Conservation (phyloP, 2,113 vertebrate genomes). For the Cariama cristata region DNA sequence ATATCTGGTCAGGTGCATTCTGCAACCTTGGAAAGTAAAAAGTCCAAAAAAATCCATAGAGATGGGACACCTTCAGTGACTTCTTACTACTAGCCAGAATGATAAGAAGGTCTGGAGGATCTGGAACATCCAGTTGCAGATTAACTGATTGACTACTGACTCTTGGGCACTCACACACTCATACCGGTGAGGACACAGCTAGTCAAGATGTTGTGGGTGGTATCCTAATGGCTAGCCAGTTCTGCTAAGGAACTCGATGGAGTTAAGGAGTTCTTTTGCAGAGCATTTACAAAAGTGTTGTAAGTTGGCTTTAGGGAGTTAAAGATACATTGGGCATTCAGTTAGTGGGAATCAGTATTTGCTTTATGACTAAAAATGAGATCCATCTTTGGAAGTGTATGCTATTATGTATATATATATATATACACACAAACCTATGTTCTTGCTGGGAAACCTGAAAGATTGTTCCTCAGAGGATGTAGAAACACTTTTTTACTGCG, state of each 20-base stretch:
- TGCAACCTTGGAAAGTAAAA: neutral
- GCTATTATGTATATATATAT: rapidly evolving
- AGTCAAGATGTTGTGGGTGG: neutral
- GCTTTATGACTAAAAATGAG: neutral
- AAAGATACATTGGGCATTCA: neutral
- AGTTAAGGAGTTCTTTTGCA: neutral
- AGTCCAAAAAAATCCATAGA: neutral
- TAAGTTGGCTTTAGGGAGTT: neutral
- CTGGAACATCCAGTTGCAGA: neutral
- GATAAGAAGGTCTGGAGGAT: neutral
- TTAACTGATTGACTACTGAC: neutral
- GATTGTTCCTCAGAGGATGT: neutral
- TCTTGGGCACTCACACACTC: neutral
- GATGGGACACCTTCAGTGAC: rapidly evolving
- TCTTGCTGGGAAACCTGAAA: neutral
- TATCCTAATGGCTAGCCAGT: neutral
- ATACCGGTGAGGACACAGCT: neutral
- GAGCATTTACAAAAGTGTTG: neutral
- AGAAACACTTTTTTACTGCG: neutral
- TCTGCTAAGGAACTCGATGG: neutral
- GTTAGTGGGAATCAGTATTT: neutral
- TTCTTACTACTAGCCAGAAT: neutral
- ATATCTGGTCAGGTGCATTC: neutral
- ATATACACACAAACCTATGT: rapidly evolving
- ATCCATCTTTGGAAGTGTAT: neutral